Percentiles rank a stretch among this genome's conserved stretches.
Conservation (phyloP, 1,140 invertebrate genomes). For the Aphelinus certus region DNA sequence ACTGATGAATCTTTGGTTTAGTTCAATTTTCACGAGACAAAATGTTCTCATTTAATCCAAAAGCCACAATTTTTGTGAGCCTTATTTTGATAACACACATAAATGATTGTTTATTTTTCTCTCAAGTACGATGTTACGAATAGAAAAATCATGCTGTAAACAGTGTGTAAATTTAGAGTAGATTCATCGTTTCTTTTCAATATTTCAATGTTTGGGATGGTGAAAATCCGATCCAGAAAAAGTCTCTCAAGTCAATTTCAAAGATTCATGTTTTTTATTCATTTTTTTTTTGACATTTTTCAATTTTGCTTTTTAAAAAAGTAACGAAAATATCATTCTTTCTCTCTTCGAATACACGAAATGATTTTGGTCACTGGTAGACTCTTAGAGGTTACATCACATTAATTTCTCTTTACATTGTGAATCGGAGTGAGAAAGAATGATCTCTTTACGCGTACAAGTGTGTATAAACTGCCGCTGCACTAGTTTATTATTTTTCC, state of each 20-base stretch:
- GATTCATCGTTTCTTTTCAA: no score
- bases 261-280: slow-evolving; percentile 29
- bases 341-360: slow-evolving; percentile 25
- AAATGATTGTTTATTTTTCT: no score
- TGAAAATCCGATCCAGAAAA: background rate
- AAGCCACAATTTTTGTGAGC: no score
- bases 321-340: slow-evolving; percentile 46
- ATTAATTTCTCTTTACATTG: slow-evolving; percentile 22
- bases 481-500: slow-evolving; percentile 25
- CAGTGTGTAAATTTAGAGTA: no score
- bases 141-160: no score
- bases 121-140: no score
- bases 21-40: no score
- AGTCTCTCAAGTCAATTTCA: slow-evolving; percentile 20
- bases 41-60: no score
- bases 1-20: no score
- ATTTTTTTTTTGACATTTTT: slow-evolving; percentile 34
- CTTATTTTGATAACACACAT: no score
- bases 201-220: no score
- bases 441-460: slow-evolving; percentile 38
- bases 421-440: slow-evolving; percentile 39
- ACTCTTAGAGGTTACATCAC: slow-evolving; percentile 21
- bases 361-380: slow-evolving; percentile 33
- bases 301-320: slow-evolving; percentile 43
- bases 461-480: slow-evolving; percentile 37